Evolutionary conservation across 2,113 vertebrate species (phyloP).

Genomic region (Mobula hypostoma): DNA sequence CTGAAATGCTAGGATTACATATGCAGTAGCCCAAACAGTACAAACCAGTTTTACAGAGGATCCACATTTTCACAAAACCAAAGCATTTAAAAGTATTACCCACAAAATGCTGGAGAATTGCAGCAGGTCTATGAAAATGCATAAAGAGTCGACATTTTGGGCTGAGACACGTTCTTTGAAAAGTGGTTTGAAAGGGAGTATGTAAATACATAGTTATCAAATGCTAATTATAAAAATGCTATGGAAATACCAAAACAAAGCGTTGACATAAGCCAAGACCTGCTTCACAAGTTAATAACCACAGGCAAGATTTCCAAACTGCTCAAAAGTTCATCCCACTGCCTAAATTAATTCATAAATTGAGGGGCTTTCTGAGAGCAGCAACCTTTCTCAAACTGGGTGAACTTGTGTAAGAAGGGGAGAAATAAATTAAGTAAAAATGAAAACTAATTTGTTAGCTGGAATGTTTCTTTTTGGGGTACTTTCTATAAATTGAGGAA

Average conservation of each 20-base stretch:
- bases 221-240: neutral
- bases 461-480: neutral
- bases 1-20: neutral
- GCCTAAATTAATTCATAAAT: too few species aligned
- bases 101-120: too few species aligned
- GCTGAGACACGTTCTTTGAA: neutral
- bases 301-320: neutral
- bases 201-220: neutral
- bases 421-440: neutral
- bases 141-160: too few species aligned
- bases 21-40: neutral
- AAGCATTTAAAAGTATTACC: neutral
- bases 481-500: neutral
- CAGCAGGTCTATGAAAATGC: too few species aligned
- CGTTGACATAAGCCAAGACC: neutral
- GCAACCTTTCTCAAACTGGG: neutral
- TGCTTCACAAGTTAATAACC: neutral
- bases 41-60: constrained; percentile 23
- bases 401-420: neutral
- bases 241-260: neutral
- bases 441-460: neutral
- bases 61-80: neutral
- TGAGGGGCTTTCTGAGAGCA: neutral
- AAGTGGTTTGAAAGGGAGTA: neutral
- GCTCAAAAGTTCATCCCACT: neutral